Percentiles rank a stretch among this genome's conserved stretches.
Conservation (phyloP, 1,140 invertebrate genomes). For the Tetraneura akinire region DNA sequence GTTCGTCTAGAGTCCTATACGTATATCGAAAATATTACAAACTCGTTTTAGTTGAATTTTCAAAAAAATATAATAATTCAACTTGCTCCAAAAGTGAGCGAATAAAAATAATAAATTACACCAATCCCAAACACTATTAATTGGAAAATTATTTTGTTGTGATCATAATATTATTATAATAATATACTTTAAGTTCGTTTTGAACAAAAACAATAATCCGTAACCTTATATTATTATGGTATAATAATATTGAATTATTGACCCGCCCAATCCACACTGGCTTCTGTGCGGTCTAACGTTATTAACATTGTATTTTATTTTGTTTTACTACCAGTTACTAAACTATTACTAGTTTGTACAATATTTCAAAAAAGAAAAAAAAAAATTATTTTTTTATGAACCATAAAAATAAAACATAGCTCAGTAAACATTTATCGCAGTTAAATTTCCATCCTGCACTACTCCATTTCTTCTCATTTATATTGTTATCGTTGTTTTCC, state of each 20-base stretch:
- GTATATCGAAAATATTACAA: no score
- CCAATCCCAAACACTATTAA: no score
- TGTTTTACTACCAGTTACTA: not conserved
- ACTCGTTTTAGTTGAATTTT: no score
- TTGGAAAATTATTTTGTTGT: no score
- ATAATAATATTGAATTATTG: no score
- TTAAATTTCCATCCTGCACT: not conserved
- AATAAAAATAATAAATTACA: no score
- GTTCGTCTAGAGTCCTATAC: not conserved
- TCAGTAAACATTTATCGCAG: not conserved
- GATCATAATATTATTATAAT: no score
- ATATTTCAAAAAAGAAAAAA: not conserved
- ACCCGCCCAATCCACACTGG: no score
- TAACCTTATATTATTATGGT: no score
- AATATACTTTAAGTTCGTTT: not conserved
- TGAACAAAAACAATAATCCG: no score
- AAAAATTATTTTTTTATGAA: not conserved
- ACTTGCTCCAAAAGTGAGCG: no score
- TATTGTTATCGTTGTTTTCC: slow-evolving; percentile 25
- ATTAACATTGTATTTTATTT: not conserved
- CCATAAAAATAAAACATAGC: not conserved
- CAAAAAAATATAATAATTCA: no score
- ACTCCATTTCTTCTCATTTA: not conserved
- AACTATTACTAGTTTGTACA: slow-evolving; percentile 12
- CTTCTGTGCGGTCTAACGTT: not conserved